A percentile compares a stretch with the other conserved stretches of the same genome.
Conservation (phyloP, 2,888 invertebrate species). For the Amaurobius ferox region DNA sequence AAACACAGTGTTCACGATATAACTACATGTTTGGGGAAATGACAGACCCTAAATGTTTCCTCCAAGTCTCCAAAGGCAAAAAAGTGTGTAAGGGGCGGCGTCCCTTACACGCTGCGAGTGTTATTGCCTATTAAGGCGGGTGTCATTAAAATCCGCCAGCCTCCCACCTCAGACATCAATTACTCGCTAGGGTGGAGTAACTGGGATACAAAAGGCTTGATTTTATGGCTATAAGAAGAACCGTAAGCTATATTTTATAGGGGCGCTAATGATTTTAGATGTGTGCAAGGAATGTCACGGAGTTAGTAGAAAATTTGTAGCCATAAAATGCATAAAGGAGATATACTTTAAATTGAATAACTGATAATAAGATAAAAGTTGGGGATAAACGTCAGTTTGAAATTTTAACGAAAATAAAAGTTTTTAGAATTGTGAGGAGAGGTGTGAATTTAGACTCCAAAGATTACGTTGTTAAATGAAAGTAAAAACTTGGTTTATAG, state of each 20-base stretch:
- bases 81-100: conserved; percentile 42
- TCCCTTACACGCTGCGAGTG: conserved; percentile 52
- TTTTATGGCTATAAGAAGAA: conserved; percentile 21
- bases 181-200: conserved; percentile 64
- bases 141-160: conserved; percentile 56
- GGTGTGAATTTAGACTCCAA: too few relatives aligned
- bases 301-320: neutral
- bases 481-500: too few relatives aligned
- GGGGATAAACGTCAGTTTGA: too few relatives aligned
- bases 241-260: conserved; percentile 6
- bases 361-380: too few relatives aligned
- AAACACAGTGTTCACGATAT: neutral
- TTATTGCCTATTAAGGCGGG: conserved; percentile 65
- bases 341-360: neutral
- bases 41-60: neutral
- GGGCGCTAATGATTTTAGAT: conserved; percentile 13
- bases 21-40: neutral
- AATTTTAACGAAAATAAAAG: too few relatives aligned
- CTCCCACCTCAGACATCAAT: conserved; percentile 52
- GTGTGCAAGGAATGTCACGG: neutral
- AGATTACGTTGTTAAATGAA: too few relatives aligned
- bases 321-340: neutral
- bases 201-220: conserved; percentile 33
- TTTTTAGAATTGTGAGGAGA: too few relatives aligned
- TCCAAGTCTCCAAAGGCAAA: neutral